phyloP scores from a whole-genome alignment of 1,140 invertebrate species.

The Habropoda laboriosa region DNA sequence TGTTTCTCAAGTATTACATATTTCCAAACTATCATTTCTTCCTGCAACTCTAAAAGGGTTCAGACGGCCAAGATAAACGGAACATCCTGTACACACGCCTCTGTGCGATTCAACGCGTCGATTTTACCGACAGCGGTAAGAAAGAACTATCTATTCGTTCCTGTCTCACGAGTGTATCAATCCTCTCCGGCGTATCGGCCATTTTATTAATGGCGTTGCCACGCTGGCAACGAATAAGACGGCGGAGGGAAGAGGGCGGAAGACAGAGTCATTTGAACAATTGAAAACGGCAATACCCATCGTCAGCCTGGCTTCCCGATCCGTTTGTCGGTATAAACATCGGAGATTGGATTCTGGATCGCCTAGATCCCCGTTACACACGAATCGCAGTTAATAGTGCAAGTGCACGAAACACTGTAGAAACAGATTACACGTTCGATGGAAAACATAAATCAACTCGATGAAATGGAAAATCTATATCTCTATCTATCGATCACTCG shows the following conservation, averaged over 20 bases:
- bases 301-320: not conserved
- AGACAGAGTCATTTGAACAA: conserved; percentile 5
- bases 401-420: not conserved
- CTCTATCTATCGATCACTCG: not conserved
- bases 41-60: not conserved
- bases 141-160: conserved; percentile 16
- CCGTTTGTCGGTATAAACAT: conserved; percentile 63
- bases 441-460: conserved; percentile 9
- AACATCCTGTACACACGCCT: not conserved
- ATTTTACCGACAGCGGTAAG: conserved; percentile 8
- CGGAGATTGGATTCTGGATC: conserved; percentile 66
- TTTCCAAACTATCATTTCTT: no score
- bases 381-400: not conserved
- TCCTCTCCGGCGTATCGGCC: not conserved
- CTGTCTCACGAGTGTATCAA: conserved; percentile 1
- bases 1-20: no score
- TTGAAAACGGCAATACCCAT: conserved; percentile 28
- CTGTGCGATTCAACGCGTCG: not conserved
- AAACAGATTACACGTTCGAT: not conserved
- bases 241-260: not conserved
- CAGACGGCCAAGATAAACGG: not conserved
- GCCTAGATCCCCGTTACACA: conserved; percentile 47
- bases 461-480: conserved; percentile 33
- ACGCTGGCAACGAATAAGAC: not conserved
- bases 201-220: conserved; percentile 26